Evolutionary conservation across 1,140 invertebrate species (phyloP), one percentile per base, ranked within the genome.

Genomic region (Drosophila simulans): DNA sequence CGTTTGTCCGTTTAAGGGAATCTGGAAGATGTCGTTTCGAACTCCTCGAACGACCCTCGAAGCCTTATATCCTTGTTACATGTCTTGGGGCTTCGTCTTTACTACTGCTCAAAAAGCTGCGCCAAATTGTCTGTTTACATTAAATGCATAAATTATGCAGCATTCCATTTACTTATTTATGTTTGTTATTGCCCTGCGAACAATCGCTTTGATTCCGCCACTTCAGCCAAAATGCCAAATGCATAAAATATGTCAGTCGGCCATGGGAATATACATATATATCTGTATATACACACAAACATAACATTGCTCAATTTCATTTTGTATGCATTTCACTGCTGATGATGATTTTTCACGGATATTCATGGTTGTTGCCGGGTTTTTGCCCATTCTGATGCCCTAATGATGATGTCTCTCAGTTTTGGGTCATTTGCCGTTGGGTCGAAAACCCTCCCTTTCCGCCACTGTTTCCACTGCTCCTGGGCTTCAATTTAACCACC

Each of bases 121-220:
- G 55, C 56, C 54, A 86, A 86, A 79, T 86, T 88, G 83, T 79
- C 65, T 86, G 83, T 83, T 86, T 88, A 79, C 83, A 82, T 88
- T 88, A 83, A 88, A 88, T 83, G 83, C 79, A 88, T 86, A 83
- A 86, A 86, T 86, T 86, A 86, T 86, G 83, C 75, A 88, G 53
- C 59, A 72, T 73, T 72, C 78, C 70, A 82, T 82, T 76, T 78
- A 73, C 58, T 77, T 82, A 81, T 76, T 65, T 75, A 60, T 71
- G 48, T 72, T 49, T 53, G 34, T 49, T 71, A 43, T 72, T 53
- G 34, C 54, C 56, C 56, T 51, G 39, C 42, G 15, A 46, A 77
- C 76, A 80, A 70, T 83, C 58, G 65, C 83, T 86, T 86, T 86
- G 82, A 86, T 88, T 83, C 77, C 52, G 55, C 63, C 60, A 53